Percentiles rank a stretch among this genome's conserved stretches.
These are phyloP conservation scores for Cephalopterus ornatus DNA, from an alignment of 2,113 vertebrate species.

Conservation along the genomic window DNA sequence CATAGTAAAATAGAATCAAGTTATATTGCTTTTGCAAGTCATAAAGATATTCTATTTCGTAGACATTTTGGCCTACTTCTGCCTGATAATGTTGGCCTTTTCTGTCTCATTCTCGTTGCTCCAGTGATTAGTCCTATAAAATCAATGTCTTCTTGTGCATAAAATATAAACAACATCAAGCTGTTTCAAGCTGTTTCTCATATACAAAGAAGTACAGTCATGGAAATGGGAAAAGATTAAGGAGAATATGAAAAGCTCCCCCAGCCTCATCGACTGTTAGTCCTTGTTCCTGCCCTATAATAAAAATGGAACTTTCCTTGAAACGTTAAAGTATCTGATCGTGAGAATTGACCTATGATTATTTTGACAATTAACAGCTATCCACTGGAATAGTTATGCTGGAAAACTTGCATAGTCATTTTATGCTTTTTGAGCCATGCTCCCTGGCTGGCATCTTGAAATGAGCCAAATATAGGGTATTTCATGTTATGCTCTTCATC, in stretches of 20 bases:
- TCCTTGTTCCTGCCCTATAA: neutral
- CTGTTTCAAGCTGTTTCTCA: neutral
- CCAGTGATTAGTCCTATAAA: constrained; percentile 36
- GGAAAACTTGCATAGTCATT: constrained; percentile 37
- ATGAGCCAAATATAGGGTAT: constrained; percentile 9
- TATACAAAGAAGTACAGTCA: neutral
- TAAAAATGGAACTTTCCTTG: neutral
- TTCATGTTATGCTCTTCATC: constrained; percentile 34
- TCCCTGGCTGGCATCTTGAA: neutral
- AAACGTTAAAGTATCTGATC: neutral
- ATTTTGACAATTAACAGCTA: neutral
- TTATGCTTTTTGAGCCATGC: neutral
- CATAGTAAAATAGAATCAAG: neutral
- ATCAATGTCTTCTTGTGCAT: constrained; percentile 10
- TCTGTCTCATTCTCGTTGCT: constrained; percentile 16
- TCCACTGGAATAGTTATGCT: neutral
- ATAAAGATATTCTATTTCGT: constrained; percentile 15
- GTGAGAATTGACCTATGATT: neutral
- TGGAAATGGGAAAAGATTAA: neutral
- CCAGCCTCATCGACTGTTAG: accelerated
- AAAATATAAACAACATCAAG: constrained; percentile 19
- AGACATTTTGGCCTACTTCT: constrained; percentile 34
- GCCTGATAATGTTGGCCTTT: constrained; percentile 15
- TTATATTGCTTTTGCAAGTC: constrained; percentile 29
- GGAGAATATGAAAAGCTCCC: neutral